Evolutionary conservation across 2,113 vertebrate genomes (phyloP), one percentile per base, ranked within the genome.

Genomic region (Acrocephalus kingi): DNA sequence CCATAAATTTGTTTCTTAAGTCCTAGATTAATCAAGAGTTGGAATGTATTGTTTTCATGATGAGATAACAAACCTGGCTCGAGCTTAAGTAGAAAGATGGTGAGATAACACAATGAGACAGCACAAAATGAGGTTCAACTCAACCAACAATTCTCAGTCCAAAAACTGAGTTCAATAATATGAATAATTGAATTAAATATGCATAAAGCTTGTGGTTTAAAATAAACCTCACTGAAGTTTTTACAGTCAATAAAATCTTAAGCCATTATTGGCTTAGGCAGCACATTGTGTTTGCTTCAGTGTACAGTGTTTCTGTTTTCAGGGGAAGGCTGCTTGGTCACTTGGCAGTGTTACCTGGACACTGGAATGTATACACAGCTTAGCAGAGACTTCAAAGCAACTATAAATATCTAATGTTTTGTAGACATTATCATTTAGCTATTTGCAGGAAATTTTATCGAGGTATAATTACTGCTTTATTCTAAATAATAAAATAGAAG

Each of bases 311-410:
- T 87, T 85, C 75, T 97, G 84, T 88, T 78, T 88, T 72, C 24
- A 69, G 75, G 73, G 28, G 25, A 80, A 59, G 62, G 28, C 30
- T 62, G 51, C 90, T 94, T 55, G 54, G 94, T 96, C 7, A 11
- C 94, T 88, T 96, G 73, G 90, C 84, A 89, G 61, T 31, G 92
- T 96, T 92, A 95, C 96, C 86, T 89, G 91, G 96, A 55, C 49
- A 89, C 7, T 43, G 25, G 54, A 77, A 49, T 11, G 28, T 45
- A 67, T 7, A 66, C 58, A 85, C 25, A 67, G 11, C 48, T 66
- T 31, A 67, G 46, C 62, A 74, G 41, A 52, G 39, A 61, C 80
- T 94, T 92, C 89, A 86, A 96, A 93, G 91, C 6, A 13, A 39
- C 84, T 54, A 51, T 25, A 54, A 82, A 84, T 39, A 49, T 30